Base-by-base conservation (phyloP, 1,140 invertebrate genomes). In the Conus betulinus region DNA sequence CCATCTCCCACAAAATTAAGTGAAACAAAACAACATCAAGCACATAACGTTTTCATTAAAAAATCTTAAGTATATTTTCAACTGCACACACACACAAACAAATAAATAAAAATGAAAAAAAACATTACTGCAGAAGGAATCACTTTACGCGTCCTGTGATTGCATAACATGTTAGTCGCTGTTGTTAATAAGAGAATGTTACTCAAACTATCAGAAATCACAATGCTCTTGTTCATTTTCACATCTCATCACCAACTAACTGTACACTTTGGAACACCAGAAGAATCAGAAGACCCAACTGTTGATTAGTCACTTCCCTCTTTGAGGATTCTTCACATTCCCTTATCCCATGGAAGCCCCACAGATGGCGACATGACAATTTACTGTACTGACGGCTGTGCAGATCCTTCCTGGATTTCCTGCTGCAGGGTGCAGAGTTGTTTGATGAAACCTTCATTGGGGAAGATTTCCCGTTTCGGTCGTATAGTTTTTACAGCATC, bases 401-500 rank as follows among this genome's bases (percentile, higher is more conserved):
- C 27, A 25, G 63, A 78, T 27, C 20, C 51, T 3, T 6, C n/a
- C 85, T 85, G 83, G 3, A 91, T 63, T 27, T 91, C 88, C 81
- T 84, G 82, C 60, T 92, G 89, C 13, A 93, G 89, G 60, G 94
- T 88, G 89, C 93, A 94, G 25, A 96, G 90, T 89, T 96, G 95
- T 89, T 94, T 91, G 1, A 95, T 63, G 88, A 96, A 96, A 13
- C 95, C 95, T 81, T 94, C 92, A 87, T 96, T 96, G n/a, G 95
- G 95, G 55, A 94, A 91, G 74, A 96, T 94, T 88, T 94, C 93
- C 71, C 97, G 96, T 85, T 96, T 96, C 89, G 96, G 95, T 79
- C 97, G 83, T 11, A 95, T 87, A 6, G 60, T 57, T 39, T 86
- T 88, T 96, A 98, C 95, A 20, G 98, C 98, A 87, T 98, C 97